A percentile compares a stretch with the other conserved stretches of the same genome.
Evolutionary conservation across 2,888 invertebrate species (phyloP).

Genomic region (Noctua pronuba): DNA sequence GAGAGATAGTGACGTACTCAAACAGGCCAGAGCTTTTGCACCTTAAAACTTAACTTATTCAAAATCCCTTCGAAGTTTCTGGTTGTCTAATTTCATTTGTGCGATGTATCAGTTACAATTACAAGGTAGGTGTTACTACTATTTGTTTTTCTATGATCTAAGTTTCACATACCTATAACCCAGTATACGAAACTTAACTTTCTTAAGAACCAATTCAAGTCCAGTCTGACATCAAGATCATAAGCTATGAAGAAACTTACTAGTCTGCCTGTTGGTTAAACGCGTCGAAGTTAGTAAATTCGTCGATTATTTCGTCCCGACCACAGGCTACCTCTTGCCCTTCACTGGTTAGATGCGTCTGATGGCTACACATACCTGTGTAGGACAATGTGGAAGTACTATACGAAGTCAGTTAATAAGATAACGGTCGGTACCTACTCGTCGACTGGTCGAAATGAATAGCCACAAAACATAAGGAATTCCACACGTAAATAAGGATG

Average conservation of each 20-base stretch:
- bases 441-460: not conserved
- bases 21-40: not conserved
- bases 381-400: not conserved
- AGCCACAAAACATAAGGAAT: not conserved
- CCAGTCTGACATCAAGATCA: not conserved
- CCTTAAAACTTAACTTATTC: not conserved
- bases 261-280: conserved; percentile 61
- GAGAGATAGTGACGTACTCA: not conserved
- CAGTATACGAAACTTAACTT: not conserved
- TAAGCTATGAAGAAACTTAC: conserved; percentile 61
- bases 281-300: conserved; percentile 63
- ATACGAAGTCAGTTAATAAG: not conserved
- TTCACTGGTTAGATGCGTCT: conserved; percentile 54
- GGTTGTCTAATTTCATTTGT: not conserved
- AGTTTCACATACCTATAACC: not conserved
- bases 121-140: not conserved
- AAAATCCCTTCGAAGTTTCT: not conserved
- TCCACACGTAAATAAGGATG: not conserved
- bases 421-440: not conserved
- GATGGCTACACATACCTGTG: conserved; percentile 67
- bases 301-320: conserved; percentile 64
- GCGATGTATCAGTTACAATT: not conserved
- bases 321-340: conserved; percentile 73
- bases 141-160: not conserved
- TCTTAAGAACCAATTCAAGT: not conserved